Base-by-base conservation (phyloP, 2,888 invertebrate species). In the Lordiphosa fenestrarum region DNA sequence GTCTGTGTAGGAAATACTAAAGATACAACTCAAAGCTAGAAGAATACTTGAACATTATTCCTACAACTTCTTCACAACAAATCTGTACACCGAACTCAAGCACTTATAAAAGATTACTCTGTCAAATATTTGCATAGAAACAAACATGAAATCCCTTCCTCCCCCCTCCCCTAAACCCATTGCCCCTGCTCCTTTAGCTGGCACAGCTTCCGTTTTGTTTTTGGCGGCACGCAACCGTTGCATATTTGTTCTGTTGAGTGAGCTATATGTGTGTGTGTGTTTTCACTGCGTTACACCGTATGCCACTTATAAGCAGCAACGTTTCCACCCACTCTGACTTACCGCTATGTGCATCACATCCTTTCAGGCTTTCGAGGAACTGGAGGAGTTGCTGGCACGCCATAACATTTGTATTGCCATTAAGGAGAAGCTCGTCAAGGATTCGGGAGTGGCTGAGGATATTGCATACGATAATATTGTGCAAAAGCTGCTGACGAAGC, bases 401-500 rank as follows among this genome's bases (percentile, higher is more conserved):
- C 92, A 95, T 88, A 93, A 94, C 69, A 95, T 98, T 89, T 98
- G 98, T 90, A 96, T 98, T 73, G 98, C 98, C 1, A 94, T 96
- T 52, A 98, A 98, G 85, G 98, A 98, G 88, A 97, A 96, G 88
- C 91, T 98, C 56, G 95, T 96, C 54, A 98, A 98, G 88, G 98
- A 98, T 90, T 98, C 98, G 0, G 98, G 98, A 12, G 97, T 98
- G 2, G 98, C 97, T 0, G 94, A 94, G 71, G 96, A 96, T 86
- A 92, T 92, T 7, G 95, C 95, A 40, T 97, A 97, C 87, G 97
- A 98, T 88, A 94, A 92, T 80, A 97, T 97, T 76, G 97, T 98
- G 0, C 93, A 93, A 73, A 95, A 95, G 81, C 91, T 98, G 53
- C 91, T 96, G 65, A 94, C 95, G 21, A 96, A 96, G 86, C 94